Base-by-base conservation (phyloP, 35 echinoderm and acorn worm genomes). In the Ophiothrix spiculata region DNA sequence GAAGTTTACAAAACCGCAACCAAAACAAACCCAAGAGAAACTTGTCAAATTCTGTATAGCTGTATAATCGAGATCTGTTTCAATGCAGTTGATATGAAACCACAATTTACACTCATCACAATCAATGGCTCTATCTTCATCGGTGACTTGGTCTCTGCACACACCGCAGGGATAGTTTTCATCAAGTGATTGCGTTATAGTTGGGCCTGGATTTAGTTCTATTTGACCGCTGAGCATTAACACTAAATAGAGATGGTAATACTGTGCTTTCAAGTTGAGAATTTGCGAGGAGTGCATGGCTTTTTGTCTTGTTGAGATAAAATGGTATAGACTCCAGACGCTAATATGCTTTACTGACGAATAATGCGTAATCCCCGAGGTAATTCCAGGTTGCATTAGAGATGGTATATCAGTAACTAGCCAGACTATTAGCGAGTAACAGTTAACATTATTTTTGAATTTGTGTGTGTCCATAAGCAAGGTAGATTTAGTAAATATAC, bases 31-130 rank as follows among this genome's bases (percentile, higher is more conserved):
- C 63, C 83, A 74, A 38, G 83, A 37, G 32, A 85, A 85, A 73
- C 83, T 85, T 35, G 35, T 75, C 38, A 35, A 56, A 37, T 85
- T 75, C 34, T 56, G 36, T 10, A 38, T 28, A 38, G 4, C 0
- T 0, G 16, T 69, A 69, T 85, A 21, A 56, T 85, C 64, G 28
- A 40, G 56, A 75, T 25, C 37, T 37, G 64, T 60, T 74, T 36
- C 64, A 35, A 28, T 69, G 10, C 56, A 85, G 36, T 38, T 37
- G 35, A 85, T 84, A 39, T 84, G 83, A 29, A 60, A 85, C 83
- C 83, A 85, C 13, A 74, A 64, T 74, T 46, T 64, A 40, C 83
- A 85, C 2, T 1, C 32, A 75, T 85, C 60, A 75, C 83, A 85
- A 31, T 36, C 21, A 23, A 75, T 21, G 14, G 56, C 81, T 74